Base-by-base conservation (phyloP, 2,797 vertebrate species). In the Pogoniulus pusillus region DNA sequence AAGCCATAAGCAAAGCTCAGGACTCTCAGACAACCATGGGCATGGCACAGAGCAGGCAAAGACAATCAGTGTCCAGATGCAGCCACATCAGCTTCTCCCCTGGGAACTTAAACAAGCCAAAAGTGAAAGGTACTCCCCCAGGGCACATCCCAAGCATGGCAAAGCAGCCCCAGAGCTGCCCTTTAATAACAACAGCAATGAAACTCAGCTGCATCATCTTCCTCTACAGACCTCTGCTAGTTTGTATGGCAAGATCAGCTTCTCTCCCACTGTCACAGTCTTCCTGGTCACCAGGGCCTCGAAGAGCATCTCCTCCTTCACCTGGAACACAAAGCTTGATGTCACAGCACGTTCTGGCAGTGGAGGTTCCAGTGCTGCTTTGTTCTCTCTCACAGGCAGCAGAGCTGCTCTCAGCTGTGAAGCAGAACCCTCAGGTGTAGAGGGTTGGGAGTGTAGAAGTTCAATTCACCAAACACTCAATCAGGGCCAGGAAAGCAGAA, bases 251-350 rank as follows among this genome's bases (percentile, higher is more conserved):
- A 99, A 97, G 39, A 99, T 98, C 91, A 99, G 98, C 97, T 98
- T 99, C 97, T 99, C 99, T 86, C 99, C 99, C 49, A 99, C 99
- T 2, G 99, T 99, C 57, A 99, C 98, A 0, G 99, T 99, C 97
- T 99, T 99, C 85, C 99, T 97, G 6, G 99, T 99, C 22, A 99
- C 99, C 94, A 99, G 96, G 39, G 99, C 99, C 96, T 99, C 99
- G 91, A 99, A 98, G 30, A 99, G 97, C 98, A 98, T 99, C 96
- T 99, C 99, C 94, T 99, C 99, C 97, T 98, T 99, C 73, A 99
- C 99, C 99, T 99, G 26, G 19, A 87, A 84, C 29, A 39, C 68
- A 81, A 66, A 91, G 7, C 35, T 39, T n/a, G n/a, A n/a, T n/a
- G n/a, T n/a, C n/a, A n/a, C n/a, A n/a, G n/a, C n/a, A n/a, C n/a